Percentiles rank a stretch among this genome's conserved stretches.
These are phyloP conservation scores for Epinotia nisella DNA, from an alignment of 2,888 invertebrate species.

Conservation along the genomic window DNA sequence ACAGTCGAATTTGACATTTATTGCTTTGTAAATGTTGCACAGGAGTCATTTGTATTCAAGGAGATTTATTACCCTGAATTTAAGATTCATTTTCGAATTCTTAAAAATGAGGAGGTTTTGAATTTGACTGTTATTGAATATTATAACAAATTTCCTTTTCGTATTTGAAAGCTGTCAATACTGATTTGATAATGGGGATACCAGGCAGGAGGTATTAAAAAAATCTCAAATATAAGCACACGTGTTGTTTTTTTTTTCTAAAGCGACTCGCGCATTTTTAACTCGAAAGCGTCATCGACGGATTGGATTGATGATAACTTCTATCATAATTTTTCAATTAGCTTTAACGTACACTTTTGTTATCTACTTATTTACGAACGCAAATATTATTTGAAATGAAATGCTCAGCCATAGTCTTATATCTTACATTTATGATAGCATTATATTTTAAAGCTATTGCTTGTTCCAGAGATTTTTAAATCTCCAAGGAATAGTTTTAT, in stretches of 20 bases:
- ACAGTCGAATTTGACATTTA: slow-evolving; percentile 7
- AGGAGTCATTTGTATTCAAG: background rate
- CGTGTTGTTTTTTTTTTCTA: too few relatives aligned
- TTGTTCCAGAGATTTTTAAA: background rate
- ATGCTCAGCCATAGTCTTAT: background rate
- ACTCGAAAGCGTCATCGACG: too few relatives aligned
- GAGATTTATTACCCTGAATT: background rate
- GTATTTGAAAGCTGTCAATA: too few relatives aligned
- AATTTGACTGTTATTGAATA: background rate
- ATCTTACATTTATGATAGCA: background rate
- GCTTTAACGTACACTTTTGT: too few relatives aligned
- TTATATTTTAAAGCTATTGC: background rate
- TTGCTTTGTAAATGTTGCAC: slow-evolving; percentile 9
- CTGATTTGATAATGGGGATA: too few relatives aligned
- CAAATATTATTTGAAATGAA: background rate
- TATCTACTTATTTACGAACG: too few relatives aligned
- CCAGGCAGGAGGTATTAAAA: too few relatives aligned
- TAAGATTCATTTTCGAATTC: background rate
- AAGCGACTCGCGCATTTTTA: too few relatives aligned
- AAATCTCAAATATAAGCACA: too few relatives aligned
- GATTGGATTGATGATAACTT: too few relatives aligned
- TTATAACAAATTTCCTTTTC: too few relatives aligned
- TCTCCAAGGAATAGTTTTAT: slow-evolving; percentile 8
- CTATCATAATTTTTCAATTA: too few relatives aligned
- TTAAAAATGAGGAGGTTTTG: background rate